These are phyloP conservation scores for Morus bassanus DNA, from an alignment of 2,797 vertebrate genomes.

Conservation along the genomic window DNA sequence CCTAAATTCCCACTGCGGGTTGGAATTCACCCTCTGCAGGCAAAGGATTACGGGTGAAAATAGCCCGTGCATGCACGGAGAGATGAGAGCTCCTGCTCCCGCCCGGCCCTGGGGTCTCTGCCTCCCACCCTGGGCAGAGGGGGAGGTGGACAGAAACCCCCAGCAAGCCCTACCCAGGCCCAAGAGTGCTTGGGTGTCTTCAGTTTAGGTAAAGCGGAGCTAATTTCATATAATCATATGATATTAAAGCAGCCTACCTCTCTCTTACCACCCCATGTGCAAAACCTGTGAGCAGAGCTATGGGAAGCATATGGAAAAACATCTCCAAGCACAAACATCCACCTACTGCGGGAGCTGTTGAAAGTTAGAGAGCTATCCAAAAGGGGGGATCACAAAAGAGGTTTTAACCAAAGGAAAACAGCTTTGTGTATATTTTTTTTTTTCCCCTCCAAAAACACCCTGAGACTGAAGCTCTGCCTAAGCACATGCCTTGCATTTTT, in stretches of 20 bases:
- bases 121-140: neutral
- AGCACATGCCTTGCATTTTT: neutral
- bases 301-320: constrained; percentile 43
- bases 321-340: constrained; percentile 40
- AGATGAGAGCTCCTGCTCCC: neutral
- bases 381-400: neutral
- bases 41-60: neutral
- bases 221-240: constrained; percentile 2
- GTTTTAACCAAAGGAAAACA: constrained; percentile 19
- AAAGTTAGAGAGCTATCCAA: neutral
- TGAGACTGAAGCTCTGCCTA: neutral
- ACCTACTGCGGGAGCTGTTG: neutral
- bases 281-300: neutral
- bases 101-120: neutral
- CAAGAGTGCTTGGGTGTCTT: neutral
- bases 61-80: neutral
- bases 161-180: neutral
- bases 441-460: neutral
- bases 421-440: neutral
- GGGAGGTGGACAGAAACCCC: neutral
- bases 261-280: neutral
- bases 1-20: neutral
- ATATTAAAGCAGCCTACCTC: constrained; percentile 29
- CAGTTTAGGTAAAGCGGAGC: neutral
- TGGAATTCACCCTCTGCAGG: constrained; percentile 12